These are phyloP conservation scores for Jacana jacana DNA, from an alignment of 2,113 vertebrate genomes.

Conservation along the genomic window DNA sequence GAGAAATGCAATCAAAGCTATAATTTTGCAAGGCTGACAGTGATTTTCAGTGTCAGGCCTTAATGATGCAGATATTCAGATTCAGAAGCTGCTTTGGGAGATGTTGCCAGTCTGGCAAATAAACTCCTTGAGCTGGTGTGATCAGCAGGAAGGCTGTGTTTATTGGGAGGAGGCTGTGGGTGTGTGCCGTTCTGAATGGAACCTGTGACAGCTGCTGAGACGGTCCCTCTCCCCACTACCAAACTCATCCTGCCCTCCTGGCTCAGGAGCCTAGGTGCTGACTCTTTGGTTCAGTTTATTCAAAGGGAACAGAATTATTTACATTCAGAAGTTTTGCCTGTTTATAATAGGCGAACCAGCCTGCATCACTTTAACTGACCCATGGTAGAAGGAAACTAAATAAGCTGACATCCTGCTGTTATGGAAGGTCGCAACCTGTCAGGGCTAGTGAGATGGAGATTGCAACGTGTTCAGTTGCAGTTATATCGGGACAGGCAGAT, in stretches of 20 bases:
- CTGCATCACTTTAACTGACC: background rate
- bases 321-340: background rate
- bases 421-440: background rate
- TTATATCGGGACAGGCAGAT: background rate
- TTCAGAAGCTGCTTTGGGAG: background rate
- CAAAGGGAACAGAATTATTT: background rate
- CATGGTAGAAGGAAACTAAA: fast-evolving
- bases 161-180: background rate
- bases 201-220: background rate
- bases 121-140: fast-evolving
- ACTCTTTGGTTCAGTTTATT: background rate
- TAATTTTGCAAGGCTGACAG: background rate
- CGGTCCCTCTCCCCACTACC: fast-evolving
- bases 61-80: background rate
- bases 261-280: background rate
- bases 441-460: background rate
- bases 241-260: background rate
- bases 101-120: background rate
- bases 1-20: background rate
- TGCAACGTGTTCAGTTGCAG: background rate
- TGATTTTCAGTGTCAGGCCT: background rate
- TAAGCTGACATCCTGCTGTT: background rate
- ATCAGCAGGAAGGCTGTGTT: background rate
- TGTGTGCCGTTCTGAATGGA: fast-evolving
- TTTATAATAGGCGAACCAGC: background rate